Percentiles rank a stretch among this genome's conserved stretches.
phyloP scores from a whole-genome alignment of 2,888 invertebrate genomes.

The Dione vanillae region DNA sequence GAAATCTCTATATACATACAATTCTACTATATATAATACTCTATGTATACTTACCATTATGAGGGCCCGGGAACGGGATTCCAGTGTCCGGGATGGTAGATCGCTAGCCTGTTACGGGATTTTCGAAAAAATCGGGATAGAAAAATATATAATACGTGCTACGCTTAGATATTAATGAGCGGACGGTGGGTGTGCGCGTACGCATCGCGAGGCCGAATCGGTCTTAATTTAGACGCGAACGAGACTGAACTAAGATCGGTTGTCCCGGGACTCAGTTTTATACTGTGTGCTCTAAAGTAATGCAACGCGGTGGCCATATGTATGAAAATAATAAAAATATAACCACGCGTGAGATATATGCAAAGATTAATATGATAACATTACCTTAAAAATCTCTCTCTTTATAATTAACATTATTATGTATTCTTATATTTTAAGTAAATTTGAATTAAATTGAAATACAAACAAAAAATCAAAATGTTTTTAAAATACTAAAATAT shows the following conservation, averaged over 20 bases:
- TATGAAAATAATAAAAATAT: slow-evolving; percentile 47
- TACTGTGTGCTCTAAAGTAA: slow-evolving; percentile 57
- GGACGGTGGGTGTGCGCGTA: slow-evolving; percentile 67
- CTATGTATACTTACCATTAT: slow-evolving; percentile 62
- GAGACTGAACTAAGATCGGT: slow-evolving; percentile 64
- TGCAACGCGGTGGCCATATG: slow-evolving; percentile 60
- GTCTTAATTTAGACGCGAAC: slow-evolving; percentile 81
- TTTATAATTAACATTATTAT: too few species aligned
- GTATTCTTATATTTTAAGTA: too few species aligned
- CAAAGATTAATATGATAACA: slow-evolving; percentile 24
- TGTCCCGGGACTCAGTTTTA: slow-evolving; percentile 72
- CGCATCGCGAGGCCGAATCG: slow-evolving; percentile 77
- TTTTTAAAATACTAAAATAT: too few species aligned
- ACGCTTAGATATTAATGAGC: slow-evolving; percentile 77
- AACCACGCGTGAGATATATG: slow-evolving; percentile 46
- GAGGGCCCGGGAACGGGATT: slow-evolving; percentile 28
- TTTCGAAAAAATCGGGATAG: slow-evolving; percentile 63
- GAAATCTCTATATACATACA: slow-evolving; percentile 50
- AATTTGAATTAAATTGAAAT: too few species aligned
- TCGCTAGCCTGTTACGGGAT: slow-evolving; percentile 39
- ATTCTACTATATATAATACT: slow-evolving; percentile 61
- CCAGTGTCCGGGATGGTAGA: slow-evolving; percentile 35
- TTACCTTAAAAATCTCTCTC: background rate
- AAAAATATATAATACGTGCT: slow-evolving; percentile 79
- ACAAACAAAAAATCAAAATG: too few species aligned